These are phyloP conservation scores for Anarsia innoxiella DNA, from an alignment of 2,888 invertebrate genomes.

Conservation along the genomic window DNA sequence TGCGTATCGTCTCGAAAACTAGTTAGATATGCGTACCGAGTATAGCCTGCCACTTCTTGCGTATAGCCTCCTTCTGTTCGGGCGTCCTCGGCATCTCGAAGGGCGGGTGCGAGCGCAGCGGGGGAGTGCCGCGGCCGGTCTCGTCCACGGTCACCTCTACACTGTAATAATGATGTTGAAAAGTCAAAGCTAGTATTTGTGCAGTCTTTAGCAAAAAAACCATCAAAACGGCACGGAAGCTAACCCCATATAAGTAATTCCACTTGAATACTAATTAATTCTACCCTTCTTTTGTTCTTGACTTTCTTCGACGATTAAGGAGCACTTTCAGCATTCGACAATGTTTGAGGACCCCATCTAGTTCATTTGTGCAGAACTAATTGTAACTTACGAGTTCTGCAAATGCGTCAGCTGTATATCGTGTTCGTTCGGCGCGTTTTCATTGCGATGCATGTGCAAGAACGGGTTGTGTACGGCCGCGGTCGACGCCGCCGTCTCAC, in stretches of 20 bases:
- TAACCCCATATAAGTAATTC: too few relatives aligned
- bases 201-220: too few relatives aligned
- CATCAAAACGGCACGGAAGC: too few relatives aligned
- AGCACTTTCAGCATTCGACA: too few relatives aligned
- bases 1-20: too few relatives aligned
- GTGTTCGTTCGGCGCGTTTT: conserved; percentile 34
- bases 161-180: conserved; percentile 17
- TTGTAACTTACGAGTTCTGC: conserved; percentile 37
- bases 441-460: conserved; percentile 71
- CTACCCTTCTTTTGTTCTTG: too few relatives aligned
- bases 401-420: conserved; percentile 58
- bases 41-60: conserved; percentile 88
- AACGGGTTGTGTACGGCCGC: conserved; percentile 75
- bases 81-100: conserved; percentile 77
- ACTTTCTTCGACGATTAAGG: too few relatives aligned
- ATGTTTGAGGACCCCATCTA: too few relatives aligned
- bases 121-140: conserved; percentile 28
- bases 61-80: conserved; percentile 86
- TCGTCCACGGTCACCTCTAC: conserved; percentile 32
- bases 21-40: conserved; percentile 63
- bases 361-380: too few relatives aligned
- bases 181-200: too few relatives aligned
- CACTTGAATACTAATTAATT: too few relatives aligned
- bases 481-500: conserved; percentile 79
- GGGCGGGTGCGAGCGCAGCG: conserved; percentile 39